Base-by-base conservation (phyloP, 1,140 invertebrate genomes). In the Camponotus vicinus region DNA sequence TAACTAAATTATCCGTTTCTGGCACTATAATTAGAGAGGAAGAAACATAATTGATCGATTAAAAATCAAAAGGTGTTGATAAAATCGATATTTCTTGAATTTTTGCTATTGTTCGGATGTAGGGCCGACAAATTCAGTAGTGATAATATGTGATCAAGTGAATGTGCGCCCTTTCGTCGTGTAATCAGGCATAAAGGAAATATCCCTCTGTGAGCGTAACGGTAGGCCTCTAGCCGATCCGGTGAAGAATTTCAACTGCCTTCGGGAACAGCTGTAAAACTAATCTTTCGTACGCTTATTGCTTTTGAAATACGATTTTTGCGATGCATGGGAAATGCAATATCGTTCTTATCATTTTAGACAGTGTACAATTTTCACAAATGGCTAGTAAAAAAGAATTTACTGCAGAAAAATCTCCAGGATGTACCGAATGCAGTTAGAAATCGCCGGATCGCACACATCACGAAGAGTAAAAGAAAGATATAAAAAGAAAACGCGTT, bases 111-210 rank as follows among this genome's bases (percentile, higher is more conserved):
- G 78, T 59, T 73, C 27, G 55, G 52, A 15, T 70, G 52, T 45
- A 71, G 49, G 70, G 85, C 84, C 69, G 86, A 91, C 90, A 85
- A 89, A 86, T 86, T 85, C 78, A 59, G 52, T 89, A 88, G 71
- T 83, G 70, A 73, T 64, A 82, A 88, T 85, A 90, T 89, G 92
- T 91, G 93, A 94, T 93, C 90, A 92, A 89, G 88, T 88, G 80
- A 92, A 92, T 91, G 92, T 92, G 93, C 15, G 49, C 88, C 92
- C 92, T 92, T 91, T 93, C 76, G 83, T 90, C 90, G 86, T 90
- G 79, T 87, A 89, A 91, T 66, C 64, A 87, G 92, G 93, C 92
- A 93, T 90, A 93, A 94, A 92, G 87, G 34, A 64, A 69, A 57
- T 84, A 87, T 88, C 88, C 64, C 78, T 90, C 76, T 86, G 75